Percentiles rank a stretch among this genome's conserved stretches.
Evolutionary conservation across 2,113 vertebrate species (phyloP).

Genomic region (Esox niger): DNA sequence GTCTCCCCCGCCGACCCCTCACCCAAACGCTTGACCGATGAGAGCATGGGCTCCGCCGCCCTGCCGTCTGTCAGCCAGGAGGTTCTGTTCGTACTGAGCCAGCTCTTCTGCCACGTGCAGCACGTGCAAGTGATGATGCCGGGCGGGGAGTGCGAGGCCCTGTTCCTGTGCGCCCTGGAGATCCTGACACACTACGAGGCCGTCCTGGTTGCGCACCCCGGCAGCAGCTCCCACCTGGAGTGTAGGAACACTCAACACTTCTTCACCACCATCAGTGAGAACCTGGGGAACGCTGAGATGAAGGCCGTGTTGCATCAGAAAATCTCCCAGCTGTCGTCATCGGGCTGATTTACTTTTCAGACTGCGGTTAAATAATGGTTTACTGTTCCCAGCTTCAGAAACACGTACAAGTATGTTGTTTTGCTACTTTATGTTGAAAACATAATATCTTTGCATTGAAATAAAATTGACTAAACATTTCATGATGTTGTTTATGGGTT

Average conservation of each 20-base stretch:
- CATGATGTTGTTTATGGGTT: too few species aligned
- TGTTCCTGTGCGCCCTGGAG: conserved; percentile 85
- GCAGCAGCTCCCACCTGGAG: conserved; percentile 72
- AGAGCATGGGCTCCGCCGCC: neutral
- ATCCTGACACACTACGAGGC: conserved; percentile 84
- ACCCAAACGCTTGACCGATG: neutral
- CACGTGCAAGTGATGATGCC: conserved; percentile 94
- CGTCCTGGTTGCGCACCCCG: conserved; percentile 64
- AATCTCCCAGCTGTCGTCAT: conserved; percentile 77
- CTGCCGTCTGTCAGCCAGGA: conserved; percentile 67
- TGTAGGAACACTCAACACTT: conserved; percentile 84
- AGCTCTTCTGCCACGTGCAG: conserved; percentile 91
- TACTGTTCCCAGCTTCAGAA: too few species aligned
- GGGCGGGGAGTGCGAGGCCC: conserved; percentile 65
- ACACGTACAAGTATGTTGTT: too few species aligned
- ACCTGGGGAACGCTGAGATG: conserved; percentile 73
- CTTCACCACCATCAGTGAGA: conserved; percentile 80
- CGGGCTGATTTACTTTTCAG: too few species aligned
- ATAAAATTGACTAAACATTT: too few species aligned
- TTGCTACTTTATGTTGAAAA: too few species aligned
- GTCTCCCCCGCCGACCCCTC: neutral
- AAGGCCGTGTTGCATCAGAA: conserved; percentile 87
- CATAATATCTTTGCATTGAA: too few species aligned
- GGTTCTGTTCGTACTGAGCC: conserved; percentile 83
- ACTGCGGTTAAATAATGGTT: too few species aligned